These are phyloP conservation scores for Plebejus argus DNA, from an alignment of 2,888 invertebrate genomes.

Conservation along the genomic window DNA sequence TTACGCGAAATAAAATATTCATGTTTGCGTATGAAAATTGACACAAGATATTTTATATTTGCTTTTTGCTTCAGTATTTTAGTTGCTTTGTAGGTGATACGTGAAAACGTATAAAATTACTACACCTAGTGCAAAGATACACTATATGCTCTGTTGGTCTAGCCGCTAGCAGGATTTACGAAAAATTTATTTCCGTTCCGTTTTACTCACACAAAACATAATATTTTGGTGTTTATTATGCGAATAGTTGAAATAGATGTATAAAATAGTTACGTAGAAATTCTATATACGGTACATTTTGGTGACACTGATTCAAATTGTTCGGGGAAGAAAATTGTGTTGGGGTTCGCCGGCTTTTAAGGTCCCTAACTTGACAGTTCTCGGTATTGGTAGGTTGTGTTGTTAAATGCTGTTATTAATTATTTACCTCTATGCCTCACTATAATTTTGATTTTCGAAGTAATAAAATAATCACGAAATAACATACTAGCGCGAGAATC, in stretches of 20 bases:
- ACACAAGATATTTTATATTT: constrained; percentile 30
- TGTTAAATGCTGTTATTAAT: not conserved
- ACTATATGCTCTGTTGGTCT: not conserved
- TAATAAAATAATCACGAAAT: too few relatives aligned
- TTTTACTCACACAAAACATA: not conserved
- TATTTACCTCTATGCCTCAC: not conserved
- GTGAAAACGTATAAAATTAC: not conserved
- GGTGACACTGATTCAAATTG: constrained; percentile 12
- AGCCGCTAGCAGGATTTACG: not conserved
- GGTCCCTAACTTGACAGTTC: not conserved
- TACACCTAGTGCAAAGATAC: constrained; percentile 22
- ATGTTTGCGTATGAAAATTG: constrained; percentile 31
- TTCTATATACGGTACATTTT: not conserved
- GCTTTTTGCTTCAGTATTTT: constrained; percentile 21
- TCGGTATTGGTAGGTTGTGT: not conserved
- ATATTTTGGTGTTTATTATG: not conserved
- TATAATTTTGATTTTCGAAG: not conserved
- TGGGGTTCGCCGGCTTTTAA: not conserved
- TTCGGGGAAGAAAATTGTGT: not conserved
- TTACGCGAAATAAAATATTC: constrained; percentile 29
- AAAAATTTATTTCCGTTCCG: not conserved
- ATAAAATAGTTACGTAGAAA: not conserved
- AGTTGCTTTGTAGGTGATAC: constrained; percentile 25
- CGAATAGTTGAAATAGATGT: not conserved
- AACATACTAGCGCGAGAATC: too few relatives aligned